Base-by-base conservation (phyloP, 2,113 vertebrate species). In the Stigmatopora argus region DNA sequence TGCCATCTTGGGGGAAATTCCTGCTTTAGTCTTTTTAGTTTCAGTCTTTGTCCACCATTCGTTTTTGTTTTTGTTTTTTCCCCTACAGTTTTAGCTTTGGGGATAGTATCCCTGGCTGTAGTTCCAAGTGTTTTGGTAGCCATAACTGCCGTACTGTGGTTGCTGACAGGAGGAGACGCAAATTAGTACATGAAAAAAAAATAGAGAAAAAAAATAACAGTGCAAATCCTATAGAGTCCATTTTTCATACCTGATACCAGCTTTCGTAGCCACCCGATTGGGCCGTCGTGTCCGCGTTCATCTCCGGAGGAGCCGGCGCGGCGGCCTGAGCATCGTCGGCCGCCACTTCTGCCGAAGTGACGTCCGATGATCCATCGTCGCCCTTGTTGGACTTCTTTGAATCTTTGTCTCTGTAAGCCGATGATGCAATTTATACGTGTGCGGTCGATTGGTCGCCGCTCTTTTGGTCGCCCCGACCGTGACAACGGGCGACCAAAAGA, bases 91-190 rank as follows among this genome's bases (percentile, higher is more conserved):
- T 75, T 88, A 93, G 82, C 90, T 92, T 64, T 89, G 86, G 18
- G 91, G 89, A 58, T 91, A 93, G 72, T 92, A 92, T 59, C 90
- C 86, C 74, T 86, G 91, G 79, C 89, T 91, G 85, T 92, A 91
- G 81, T 89, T 91, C 92, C 93, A 93, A 31, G 88, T 75, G 70
- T 86, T 91, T 15, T 90, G 91, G 71, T 92, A 91, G 23, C 87
- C 86, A 4, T 93, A 93, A 61, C 66, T 82, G 41, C 87, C 72
- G 23, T 91, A 93, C 64, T 92, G 91, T 18, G 90, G 88, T 72
- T 91, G 89, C 80, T 89, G 58, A 18, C 71, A 74, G 10, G 48
- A 10, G 7, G 9, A 76, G 56, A 46, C 15, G 41, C 64, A 57
- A 73, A 70, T 15, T 31, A 38, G 3, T 7, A 48, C 34, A 45